Percentiles rank a stretch among this genome's conserved stretches.
Conservation (phyloP, 2,888 invertebrate species). For the Ramazzottius varieornatus region DNA sequence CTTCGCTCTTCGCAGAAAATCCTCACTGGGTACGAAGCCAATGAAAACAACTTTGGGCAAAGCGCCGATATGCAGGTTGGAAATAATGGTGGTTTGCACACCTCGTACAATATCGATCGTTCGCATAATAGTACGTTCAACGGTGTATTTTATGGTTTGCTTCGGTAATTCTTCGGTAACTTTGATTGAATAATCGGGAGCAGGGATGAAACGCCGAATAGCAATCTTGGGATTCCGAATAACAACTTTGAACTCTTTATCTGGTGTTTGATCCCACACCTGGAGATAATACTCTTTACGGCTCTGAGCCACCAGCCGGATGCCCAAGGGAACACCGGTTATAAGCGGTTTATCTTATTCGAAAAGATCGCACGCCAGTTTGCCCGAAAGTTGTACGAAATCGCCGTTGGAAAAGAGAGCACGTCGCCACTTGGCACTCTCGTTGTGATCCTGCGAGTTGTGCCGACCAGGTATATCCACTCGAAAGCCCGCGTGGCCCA, state of each 20-base stretch:
- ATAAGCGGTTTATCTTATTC: neutral
- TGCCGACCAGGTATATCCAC: neutral
- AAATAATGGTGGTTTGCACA: neutral
- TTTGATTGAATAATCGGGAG: neutral
- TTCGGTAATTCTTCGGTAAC: neutral
- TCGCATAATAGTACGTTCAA: neutral
- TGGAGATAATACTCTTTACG: neutral
- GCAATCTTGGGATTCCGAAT: neutral
- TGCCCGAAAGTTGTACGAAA: neutral
- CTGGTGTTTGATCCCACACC: neutral
- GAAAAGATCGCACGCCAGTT: neutral
- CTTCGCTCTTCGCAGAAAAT: neutral
- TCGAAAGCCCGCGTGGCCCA: too few relatives aligned
- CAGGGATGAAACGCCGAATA: neutral
- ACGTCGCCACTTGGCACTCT: neutral
- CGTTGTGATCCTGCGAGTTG: neutral
- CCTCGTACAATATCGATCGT: neutral
- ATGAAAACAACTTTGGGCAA: neutral
- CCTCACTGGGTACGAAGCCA: neutral
- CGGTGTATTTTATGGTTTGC: neutral
- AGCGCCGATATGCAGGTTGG: neutral
- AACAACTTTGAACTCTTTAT: neutral
- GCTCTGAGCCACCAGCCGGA: neutral
- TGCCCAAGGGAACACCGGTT: neutral
- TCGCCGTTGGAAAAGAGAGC: neutral